Evolutionary conservation across 2,888 invertebrate genomes (phyloP).

Genomic region (Dryocosmus kuriphilus): DNA sequence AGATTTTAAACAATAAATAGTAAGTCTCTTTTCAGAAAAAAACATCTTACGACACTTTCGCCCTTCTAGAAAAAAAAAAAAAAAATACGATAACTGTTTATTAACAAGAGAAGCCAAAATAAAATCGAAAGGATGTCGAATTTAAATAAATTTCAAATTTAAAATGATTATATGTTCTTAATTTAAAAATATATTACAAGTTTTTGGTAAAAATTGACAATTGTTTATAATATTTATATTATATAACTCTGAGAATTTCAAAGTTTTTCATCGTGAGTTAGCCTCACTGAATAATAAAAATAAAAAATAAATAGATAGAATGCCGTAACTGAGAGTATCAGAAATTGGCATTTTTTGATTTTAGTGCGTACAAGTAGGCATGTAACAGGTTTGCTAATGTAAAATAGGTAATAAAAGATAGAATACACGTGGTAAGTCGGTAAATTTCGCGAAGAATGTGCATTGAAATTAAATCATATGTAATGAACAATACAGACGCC

Average conservation of each 20-base stretch:
- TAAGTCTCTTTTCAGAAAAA: not conserved
- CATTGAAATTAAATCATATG: conserved; percentile 53
- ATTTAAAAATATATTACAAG: not conserved
- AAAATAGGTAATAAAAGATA: not conserved
- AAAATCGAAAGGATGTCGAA: too few relatives aligned
- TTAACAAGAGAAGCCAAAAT: not conserved
- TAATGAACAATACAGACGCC: conserved; percentile 51
- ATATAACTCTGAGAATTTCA: too few relatives aligned
- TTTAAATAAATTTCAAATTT: too few relatives aligned
- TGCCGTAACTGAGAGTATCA: too few relatives aligned
- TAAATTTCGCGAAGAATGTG: conserved; percentile 60
- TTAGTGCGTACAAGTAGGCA: not conserved
- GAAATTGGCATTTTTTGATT: too few relatives aligned
- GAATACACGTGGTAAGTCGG: not conserved
- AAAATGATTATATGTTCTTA: not conserved
- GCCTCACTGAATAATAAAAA: too few relatives aligned
- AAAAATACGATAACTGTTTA: too few relatives aligned
- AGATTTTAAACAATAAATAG: conserved; percentile 12
- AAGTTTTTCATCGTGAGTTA: too few relatives aligned
- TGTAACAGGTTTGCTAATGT: not conserved
- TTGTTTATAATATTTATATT: too few relatives aligned
- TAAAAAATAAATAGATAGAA: too few relatives aligned
- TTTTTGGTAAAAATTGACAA: not conserved
- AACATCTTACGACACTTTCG: not conserved
- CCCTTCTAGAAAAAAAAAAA: not conserved